A percentile compares a stretch with the other conserved stretches of the same genome.
These are phyloP conservation scores for Gasterosteus nipponicus DNA, from an alignment of 2,113 vertebrate genomes.

Conservation along the genomic window DNA sequence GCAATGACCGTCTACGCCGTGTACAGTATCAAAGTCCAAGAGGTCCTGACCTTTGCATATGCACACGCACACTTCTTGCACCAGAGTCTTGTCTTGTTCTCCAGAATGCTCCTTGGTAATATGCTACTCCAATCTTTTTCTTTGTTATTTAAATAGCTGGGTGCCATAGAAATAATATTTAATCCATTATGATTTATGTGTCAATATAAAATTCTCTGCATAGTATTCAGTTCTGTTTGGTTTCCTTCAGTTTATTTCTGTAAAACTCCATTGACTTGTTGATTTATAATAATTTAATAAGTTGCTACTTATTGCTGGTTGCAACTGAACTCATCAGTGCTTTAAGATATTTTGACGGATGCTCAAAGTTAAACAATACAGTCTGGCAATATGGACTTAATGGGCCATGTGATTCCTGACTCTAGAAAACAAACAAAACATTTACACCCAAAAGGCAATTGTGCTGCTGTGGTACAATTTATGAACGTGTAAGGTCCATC, in stretches of 20 bases:
- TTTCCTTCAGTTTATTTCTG: background rate
- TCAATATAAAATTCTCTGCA: background rate
- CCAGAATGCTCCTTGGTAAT: constrained; percentile 14
- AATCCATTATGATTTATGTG: background rate
- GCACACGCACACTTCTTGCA: constrained; percentile 1
- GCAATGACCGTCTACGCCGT: constrained; percentile 18
- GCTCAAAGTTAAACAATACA: constrained; percentile 29
- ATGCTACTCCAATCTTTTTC: constrained; percentile 26
- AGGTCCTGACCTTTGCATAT: constrained; percentile 8
- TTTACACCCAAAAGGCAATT: constrained; percentile 32
- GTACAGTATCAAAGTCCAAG: constrained; percentile 9
- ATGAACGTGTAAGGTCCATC: constrained; percentile 27
- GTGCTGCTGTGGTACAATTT: constrained; percentile 23
- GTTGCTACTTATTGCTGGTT: constrained; percentile 20
- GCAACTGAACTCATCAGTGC: constrained; percentile 22
- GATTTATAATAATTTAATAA: constrained; percentile 9
- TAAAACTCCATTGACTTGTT: background rate
- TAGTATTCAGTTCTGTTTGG: background rate
- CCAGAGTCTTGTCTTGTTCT: constrained; percentile 31
- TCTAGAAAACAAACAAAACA: constrained; percentile 29
- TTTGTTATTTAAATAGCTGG: constrained; percentile 35
- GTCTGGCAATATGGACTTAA: constrained; percentile 20
- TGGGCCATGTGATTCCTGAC: constrained; percentile 27
- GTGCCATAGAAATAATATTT: constrained; percentile 5
- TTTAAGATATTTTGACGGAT: constrained; percentile 17